Evolutionary conservation across 2,888 invertebrate species (phyloP).

Genomic region (Cerastis rubricosa): DNA sequence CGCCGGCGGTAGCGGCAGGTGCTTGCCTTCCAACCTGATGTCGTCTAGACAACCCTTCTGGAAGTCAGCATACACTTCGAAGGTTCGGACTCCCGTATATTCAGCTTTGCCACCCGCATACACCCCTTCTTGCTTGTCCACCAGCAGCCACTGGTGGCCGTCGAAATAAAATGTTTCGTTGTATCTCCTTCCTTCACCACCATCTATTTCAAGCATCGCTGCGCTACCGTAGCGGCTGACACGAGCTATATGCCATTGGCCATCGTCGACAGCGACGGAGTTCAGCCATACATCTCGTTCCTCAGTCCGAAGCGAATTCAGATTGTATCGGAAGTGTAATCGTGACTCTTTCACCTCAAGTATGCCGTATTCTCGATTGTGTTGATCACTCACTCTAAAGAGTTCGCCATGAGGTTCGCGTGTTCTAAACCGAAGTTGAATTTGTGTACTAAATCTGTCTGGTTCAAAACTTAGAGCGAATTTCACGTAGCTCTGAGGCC

Average conservation of each 20-base stretch:
- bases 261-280: slow-evolving; percentile 97
- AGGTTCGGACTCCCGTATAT: slow-evolving; percentile 97
- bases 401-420: slow-evolving; percentile 98
- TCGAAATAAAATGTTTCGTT: slow-evolving; percentile 97
- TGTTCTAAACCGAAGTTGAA: slow-evolving; percentile 98
- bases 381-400: slow-evolving; percentile 98
- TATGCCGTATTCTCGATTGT: slow-evolving; percentile 98
- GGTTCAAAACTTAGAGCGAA: slow-evolving; percentile 98
- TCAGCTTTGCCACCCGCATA: slow-evolving; percentile 99
- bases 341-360: slow-evolving; percentile 97
- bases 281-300: slow-evolving; percentile 97
- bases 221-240: slow-evolving; percentile 98
- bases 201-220: slow-evolving; percentile 97
- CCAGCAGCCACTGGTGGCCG: slow-evolving; percentile 97
- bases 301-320: slow-evolving; percentile 97
- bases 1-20: slow-evolving; percentile 97
- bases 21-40: slow-evolving; percentile 97
- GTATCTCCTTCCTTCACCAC: slow-evolving; percentile 98
- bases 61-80: slow-evolving; percentile 98
- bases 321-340: slow-evolving; percentile 97
- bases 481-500: slow-evolving; percentile 98
- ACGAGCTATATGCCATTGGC: slow-evolving; percentile 98
- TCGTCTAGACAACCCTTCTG: slow-evolving; percentile 95
- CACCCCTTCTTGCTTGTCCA: slow-evolving; percentile 98
- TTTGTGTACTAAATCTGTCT: slow-evolving; percentile 97